These are phyloP conservation scores for Phenganax stokvisi DNA, from an alignment of 92 coral and sea anemone genomes.

Conservation along the genomic window DNA sequence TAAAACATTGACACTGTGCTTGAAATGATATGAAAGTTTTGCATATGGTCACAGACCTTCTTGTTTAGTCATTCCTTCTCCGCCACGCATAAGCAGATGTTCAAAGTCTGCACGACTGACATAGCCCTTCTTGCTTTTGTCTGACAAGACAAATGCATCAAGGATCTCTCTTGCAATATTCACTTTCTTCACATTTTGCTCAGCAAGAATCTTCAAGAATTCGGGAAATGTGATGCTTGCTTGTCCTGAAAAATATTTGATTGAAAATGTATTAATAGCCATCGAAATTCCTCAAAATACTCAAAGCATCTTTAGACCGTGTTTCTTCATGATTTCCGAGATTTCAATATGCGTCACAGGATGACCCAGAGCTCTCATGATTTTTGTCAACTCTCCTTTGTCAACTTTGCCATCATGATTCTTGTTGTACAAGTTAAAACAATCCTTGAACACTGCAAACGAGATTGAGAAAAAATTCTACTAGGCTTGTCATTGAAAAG, in stretches of 20 bases:
- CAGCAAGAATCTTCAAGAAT: constrained; percentile 80
- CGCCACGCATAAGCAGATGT: constrained; percentile 70
- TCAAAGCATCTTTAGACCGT: constrained; percentile 48
- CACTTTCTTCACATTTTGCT: constrained; percentile 54
- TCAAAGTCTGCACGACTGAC: constrained; percentile 70
- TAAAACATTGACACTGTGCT: not conserved
- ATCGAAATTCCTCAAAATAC: not conserved
- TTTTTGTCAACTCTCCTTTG: constrained; percentile 57
- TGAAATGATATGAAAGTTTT: not conserved
- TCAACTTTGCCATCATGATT: constrained; percentile 85
- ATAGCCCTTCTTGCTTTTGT: constrained; percentile 55
- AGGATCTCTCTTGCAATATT: constrained; percentile 64
- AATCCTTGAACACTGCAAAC: constrained; percentile 79
- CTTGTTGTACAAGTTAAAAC: constrained; percentile 75
- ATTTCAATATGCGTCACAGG: constrained; percentile 73
- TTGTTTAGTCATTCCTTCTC: constrained; percentile 61
- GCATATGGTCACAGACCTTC: constrained; percentile 55
- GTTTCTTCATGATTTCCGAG: constrained; percentile 61
- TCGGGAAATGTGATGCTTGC: constrained; percentile 76
- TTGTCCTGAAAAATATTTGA: constrained; percentile 46
- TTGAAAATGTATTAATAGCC: not conserved
- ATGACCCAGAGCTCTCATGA: constrained; percentile 91
- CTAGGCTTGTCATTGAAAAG: not conserved
- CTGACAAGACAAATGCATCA: constrained; percentile 74
- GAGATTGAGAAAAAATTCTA: not conserved